Base-by-base conservation (phyloP, 2,797 vertebrate genomes). In the Parotocinclus haroldoi region DNA sequence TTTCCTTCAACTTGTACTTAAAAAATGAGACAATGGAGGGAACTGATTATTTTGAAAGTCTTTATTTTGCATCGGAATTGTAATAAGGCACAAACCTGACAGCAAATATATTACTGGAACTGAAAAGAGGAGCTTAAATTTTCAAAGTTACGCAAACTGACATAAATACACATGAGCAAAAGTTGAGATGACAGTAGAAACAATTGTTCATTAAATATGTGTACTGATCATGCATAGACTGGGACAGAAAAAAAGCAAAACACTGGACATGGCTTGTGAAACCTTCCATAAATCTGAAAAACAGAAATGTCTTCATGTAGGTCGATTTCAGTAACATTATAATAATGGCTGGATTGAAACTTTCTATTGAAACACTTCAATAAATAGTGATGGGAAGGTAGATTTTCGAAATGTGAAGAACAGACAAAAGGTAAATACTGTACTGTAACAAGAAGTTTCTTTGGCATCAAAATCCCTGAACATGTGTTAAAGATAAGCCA, bases 391-490 rank as follows among this genome's bases (percentile, higher is more conserved):
- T 13, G 10, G 7, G 12, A 39, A 56, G 68, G 61, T 55, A 74
- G 53, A 72, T 59, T 63, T 73, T 64, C 5, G 27, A 27, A 2
- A 5, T 27, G 27, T 76, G 62, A 54, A 65, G 27, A 14, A 66
- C 50, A 75, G 6, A 66, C 50, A 17, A 9, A 19, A 52, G 16
- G 67, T 13, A 76, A 63, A 78, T 44, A 61, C 63, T 8, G 53
- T 44, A 61, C 63, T 8, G 53, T 45, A 10, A 57, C 59, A 63
- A 37, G 49, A 66, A 65, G 44, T 17, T 69, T 81, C 80, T 83
- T 83, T 83, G 81, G 81, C 71, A 76, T 58, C 48, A 73, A 60
- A 45, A 73, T 50, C 78, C 78, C 77, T 83, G 81, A 81, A 78
- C 56, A 69, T 13, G 62, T 67, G 54, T 48, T 59, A 50, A 67